Base-by-base conservation (phyloP, 2,888 invertebrate genomes). In the Piscicola geometra region DNA sequence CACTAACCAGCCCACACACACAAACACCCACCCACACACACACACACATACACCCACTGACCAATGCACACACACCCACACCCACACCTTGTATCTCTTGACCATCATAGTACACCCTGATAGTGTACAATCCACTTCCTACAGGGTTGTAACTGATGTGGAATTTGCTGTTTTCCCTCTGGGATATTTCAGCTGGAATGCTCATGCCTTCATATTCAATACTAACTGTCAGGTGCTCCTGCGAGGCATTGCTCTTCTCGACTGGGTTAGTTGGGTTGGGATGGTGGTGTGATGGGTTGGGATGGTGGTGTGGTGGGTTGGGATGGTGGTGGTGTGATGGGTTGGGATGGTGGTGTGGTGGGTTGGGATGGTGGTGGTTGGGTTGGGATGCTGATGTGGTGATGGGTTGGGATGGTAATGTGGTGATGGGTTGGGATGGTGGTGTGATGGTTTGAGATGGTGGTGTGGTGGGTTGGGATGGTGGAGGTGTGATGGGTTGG, bases 61-160 rank as follows among this genome's bases (percentile, higher is more conserved):
- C 71, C 36, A n/a, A 71, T 30, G 50, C 36, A n/a, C 0, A 12
- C n/a, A 35, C 71, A 50, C n/a, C n/a, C n/a, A n/a, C n/a, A n/a
- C n/a, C n/a, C n/a, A n/a, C n/a, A 88, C 88, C 95, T 84, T 89
- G 89, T 21, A 92, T 90, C 82, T 93, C 92, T 83, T 91, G 91
- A 18, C 94, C 95, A 84, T 96, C 96, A 87, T 95, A 97, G 84
- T 93, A 94, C 41, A 96, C 90, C 85, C 95, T 94, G 56, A 94
- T 89, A 82, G 91, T 91, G 82, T 89, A 89, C 79, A 88, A 87
- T 36, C 89, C 89, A 41, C 88, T 86, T 60, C 88, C 87, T 71
- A 87, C 85, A 1, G 89, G 89, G 30, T 87, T 87, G 82, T 88
- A 89, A 77, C 86, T 87, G 50, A 88, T 87, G 64, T 68, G 67